Evolutionary conservation across 2,113 vertebrate genomes (phyloP), one percentile per base, ranked within the genome.

Genomic region (Lontra canadensis): DNA sequence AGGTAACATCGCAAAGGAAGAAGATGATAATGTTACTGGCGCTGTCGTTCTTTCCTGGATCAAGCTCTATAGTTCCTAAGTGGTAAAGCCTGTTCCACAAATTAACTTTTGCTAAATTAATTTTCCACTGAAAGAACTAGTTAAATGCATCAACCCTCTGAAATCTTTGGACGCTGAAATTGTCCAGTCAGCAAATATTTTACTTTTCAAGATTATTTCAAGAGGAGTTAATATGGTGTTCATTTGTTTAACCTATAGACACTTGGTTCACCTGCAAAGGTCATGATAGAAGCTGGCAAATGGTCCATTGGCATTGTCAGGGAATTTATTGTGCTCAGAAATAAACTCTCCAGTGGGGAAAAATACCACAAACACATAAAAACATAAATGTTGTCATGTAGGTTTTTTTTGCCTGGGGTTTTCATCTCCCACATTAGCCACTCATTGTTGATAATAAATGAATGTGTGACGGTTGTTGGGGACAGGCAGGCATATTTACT

Each of bases 71-170:
- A 21, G 11, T 52, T 61, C n/a, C 73, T 71, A 76, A 61, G 59
- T 55, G 13, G 31, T 89, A 65, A 90, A 81, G 21, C 25, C n/a
- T 92, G 20, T 65, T 80, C 79, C 47, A 85, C 13, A 92, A 92
- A 80, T 79, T 78, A 65, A 65, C 55, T 96, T 95, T 94, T 67
- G 63, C 44, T 88, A 88, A 92, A 49, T 80, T 85, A 55, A 85
- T 65, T 79, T 89, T 85, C 42, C 63, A 67, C 42, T n/a, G 61
- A 73, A 84, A 88, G 15, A 61, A 39, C 42, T 83, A 88, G 67
- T 76, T 97, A 80, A 84, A 82, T 90, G 18, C 39, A 76, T 57
- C 67, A 91, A 61, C 79, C 49, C 15, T 94, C 31, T 73, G 47
- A 69, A 93, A 74, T 47, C 5, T 65, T 42, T 94, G 31, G 31